A percentile compares a stretch with the other conserved stretches of the same genome.
Conservation (phyloP, 37 sponge, comb jelly and placozoan genomes). For the Lycopodina hypogea region DNA sequence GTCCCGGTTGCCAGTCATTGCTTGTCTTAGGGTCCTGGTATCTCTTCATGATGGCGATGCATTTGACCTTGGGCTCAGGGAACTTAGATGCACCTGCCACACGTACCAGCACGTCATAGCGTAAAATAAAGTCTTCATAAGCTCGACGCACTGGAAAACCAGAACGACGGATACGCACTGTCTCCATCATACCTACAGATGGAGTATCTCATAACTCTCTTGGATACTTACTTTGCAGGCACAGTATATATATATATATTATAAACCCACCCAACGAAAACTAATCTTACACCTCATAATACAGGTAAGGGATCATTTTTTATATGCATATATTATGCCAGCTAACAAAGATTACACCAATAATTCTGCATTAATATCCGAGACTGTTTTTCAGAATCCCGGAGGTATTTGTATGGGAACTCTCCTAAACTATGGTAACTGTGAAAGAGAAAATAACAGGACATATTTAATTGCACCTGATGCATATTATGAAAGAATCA, state of each 20-base stretch:
- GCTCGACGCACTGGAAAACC: slow-evolving; percentile 93
- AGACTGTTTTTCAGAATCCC: no score
- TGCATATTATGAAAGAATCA: no score
- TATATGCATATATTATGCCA: no score
- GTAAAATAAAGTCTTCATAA: slow-evolving; percentile 85
- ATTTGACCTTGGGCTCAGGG: slow-evolving; percentile 34
- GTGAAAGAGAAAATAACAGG: no score
- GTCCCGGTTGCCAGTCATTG: slow-evolving; percentile 92
- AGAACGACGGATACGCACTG: slow-evolving; percentile 91
- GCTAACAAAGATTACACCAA: no score
- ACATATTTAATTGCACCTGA: no score
- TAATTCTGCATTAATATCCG: no score
- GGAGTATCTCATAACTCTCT: no score
- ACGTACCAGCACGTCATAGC: slow-evolving; percentile 73
- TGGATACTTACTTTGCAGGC: not conserved
- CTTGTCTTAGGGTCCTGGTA: slow-evolving; percentile 28
- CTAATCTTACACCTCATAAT: not conserved
- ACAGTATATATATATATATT: not conserved
- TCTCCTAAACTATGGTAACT: no score
- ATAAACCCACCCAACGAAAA: not conserved
- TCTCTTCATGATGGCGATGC: slow-evolving; percentile 37
- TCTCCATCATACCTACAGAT: slow-evolving; percentile 94
- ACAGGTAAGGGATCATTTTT: no score
- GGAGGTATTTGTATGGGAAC: no score
- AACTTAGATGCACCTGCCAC: not conserved